These are phyloP conservation scores for Sparidentex hasta DNA, from an alignment of 2,797 vertebrate species.

Conservation along the genomic window DNA sequence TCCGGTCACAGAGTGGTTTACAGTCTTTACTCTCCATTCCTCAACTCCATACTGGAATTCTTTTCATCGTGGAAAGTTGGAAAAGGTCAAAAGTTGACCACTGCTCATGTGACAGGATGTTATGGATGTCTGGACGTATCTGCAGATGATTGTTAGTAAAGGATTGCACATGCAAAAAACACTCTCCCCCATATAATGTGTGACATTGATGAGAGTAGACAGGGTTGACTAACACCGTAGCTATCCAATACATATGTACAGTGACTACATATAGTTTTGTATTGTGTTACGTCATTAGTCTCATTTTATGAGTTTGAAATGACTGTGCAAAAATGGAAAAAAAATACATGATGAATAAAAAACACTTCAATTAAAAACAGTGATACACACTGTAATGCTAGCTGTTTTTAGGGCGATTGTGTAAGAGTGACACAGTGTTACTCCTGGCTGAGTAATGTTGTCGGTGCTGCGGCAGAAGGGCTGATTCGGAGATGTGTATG, in stretches of 20 bases:
- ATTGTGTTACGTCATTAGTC: background rate
- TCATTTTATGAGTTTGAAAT: background rate
- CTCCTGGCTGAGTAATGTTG: background rate
- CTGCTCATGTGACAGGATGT: background rate
- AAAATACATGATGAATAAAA: background rate
- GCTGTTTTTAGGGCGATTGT: background rate
- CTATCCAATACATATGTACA: background rate
- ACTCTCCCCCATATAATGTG: background rate
- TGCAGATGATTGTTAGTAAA: background rate
- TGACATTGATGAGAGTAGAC: background rate
- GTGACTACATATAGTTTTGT: background rate
- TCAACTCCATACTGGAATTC: background rate
- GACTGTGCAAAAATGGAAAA: background rate
- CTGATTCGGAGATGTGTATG: background rate
- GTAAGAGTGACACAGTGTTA: background rate
- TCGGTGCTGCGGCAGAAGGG: background rate
- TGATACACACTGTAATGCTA: background rate
- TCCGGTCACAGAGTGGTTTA: slow-evolving; percentile 1
- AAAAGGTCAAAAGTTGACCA: background rate
- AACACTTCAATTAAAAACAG: too few relatives aligned
- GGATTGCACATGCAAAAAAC: background rate
- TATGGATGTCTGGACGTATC: background rate
- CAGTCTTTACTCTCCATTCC: background rate
- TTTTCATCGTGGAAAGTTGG: background rate
- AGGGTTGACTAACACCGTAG: background rate